phyloP scores from a whole-genome alignment of 2,888 invertebrate species.

The Agonopterix heracliana region DNA sequence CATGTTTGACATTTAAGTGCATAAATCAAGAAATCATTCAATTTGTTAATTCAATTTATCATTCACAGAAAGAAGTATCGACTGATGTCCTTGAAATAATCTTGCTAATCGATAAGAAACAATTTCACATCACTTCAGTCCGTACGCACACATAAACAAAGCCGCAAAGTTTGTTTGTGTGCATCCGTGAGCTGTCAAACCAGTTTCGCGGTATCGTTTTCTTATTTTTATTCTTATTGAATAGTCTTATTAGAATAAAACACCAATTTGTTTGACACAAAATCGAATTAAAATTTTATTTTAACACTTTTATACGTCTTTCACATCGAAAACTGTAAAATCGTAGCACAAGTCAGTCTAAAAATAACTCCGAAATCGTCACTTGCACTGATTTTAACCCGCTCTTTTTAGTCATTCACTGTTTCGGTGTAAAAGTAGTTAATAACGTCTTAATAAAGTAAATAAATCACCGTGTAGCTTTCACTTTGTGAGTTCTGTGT shows the following conservation, averaged over 20 bases:
- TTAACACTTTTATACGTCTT: slow-evolving; percentile 15
- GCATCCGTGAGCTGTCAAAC: slow-evolving; percentile 65
- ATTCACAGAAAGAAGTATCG: slow-evolving; percentile 18
- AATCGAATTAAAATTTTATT: slow-evolving; percentile 27
- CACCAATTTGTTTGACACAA: slow-evolving; percentile 17
- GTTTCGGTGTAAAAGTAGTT: slow-evolving; percentile 29
- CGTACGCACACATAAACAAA: slow-evolving; percentile 42
- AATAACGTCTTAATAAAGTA: slow-evolving; percentile 24
- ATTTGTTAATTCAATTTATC: neutral
- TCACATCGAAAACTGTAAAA: slow-evolving; percentile 36
- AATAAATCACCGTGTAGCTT: slow-evolving; percentile 33
- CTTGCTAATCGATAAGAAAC: slow-evolving; percentile 69
- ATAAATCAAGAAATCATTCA: neutral
- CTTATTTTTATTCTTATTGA: slow-evolving; percentile 24
- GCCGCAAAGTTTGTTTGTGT: slow-evolving; percentile 30
- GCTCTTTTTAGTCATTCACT: slow-evolving; percentile 55
- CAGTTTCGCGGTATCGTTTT: slow-evolving; percentile 57
- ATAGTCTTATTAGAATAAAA: slow-evolving; percentile 26
- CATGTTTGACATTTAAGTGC: slow-evolving; percentile 28
- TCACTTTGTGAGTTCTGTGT: slow-evolving; percentile 30
- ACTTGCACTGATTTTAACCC: slow-evolving; percentile 62
- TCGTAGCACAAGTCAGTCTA: slow-evolving; percentile 54
- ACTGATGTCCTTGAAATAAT: slow-evolving; percentile 59
- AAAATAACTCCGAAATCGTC: slow-evolving; percentile 62
- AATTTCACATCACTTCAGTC: slow-evolving; percentile 62